These are phyloP conservation scores for Empidonax alnorum DNA, from an alignment of 2,113 vertebrate genomes.

Conservation along the genomic window DNA sequence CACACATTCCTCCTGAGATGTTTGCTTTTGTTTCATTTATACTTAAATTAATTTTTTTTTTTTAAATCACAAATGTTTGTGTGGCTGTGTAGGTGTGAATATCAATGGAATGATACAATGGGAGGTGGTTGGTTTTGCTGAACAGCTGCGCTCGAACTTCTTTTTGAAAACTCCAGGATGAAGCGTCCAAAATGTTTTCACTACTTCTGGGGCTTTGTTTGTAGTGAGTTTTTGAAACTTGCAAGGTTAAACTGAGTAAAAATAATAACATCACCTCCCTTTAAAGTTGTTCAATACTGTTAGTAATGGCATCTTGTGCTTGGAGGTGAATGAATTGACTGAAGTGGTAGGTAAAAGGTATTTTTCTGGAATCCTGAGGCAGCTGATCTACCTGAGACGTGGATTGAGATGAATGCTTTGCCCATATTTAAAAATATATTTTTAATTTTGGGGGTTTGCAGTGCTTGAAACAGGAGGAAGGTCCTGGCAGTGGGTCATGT, in stretches of 20 bases:
- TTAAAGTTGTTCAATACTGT: background rate
- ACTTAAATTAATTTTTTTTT: background rate
- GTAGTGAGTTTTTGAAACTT: background rate
- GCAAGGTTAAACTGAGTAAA: background rate
- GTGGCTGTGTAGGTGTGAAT: constrained; percentile 8
- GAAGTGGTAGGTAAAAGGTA: background rate
- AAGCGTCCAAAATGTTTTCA: background rate
- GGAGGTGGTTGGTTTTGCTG: background rate
- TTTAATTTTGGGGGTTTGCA: background rate
- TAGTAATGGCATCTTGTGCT: background rate
- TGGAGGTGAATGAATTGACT: background rate
- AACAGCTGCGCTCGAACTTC: background rate
- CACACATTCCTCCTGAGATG: background rate
- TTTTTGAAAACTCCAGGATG: background rate
- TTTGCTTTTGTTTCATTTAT: constrained; percentile 8
- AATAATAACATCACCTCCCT: background rate
- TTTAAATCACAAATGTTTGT: background rate
- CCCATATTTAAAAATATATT: background rate
- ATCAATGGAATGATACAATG: background rate
- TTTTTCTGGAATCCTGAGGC: background rate
- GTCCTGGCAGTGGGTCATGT: background rate
- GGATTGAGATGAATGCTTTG: background rate
- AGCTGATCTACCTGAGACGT: background rate
- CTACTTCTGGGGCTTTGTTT: background rate
- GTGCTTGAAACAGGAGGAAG: background rate